phyloP scores from a whole-genome alignment of 2,797 vertebrate species.

The Oryzias sinensis region DNA sequence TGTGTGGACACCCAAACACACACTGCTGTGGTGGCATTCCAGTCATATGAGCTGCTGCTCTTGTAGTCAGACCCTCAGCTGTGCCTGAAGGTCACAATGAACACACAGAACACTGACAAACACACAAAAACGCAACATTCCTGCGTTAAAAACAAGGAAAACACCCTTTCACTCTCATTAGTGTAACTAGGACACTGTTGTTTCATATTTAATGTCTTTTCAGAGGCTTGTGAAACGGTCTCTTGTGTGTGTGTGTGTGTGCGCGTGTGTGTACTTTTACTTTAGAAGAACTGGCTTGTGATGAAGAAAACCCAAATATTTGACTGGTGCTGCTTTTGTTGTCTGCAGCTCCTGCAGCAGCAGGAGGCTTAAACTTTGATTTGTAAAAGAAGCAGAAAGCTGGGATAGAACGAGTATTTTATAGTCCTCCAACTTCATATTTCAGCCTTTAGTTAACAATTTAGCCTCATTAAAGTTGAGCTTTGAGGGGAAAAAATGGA shows the following conservation, averaged over 20 bases:
- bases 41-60: conserved; percentile 40
- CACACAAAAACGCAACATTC: conserved; percentile 6
- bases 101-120: conserved; percentile 31
- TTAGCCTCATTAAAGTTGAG: too few species aligned
- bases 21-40: conserved; percentile 40
- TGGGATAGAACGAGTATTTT: too few species aligned
- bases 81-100: conserved; percentile 54
- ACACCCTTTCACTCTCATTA: conserved; percentile 28
- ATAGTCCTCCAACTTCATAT: too few species aligned
- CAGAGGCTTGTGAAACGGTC: conserved; percentile 20
- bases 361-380: too few species aligned
- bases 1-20: conserved; percentile 1
- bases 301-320: conserved; percentile 17
- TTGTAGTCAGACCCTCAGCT: conserved; percentile 58
- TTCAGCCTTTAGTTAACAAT: too few species aligned
- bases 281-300: background rate
- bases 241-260: conserved; percentile 12
- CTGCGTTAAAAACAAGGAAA: conserved; percentile 13
- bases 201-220: conserved; percentile 46
- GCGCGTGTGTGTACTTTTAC: background rate
- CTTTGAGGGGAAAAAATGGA: too few species aligned
- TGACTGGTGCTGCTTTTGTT: conserved; percentile 7
- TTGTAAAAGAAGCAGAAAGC: too few species aligned
- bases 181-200: conserved; percentile 44
- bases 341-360: conserved; percentile 6